Conservation (phyloP, 2,888 invertebrate species). For the Apotomis betuletana region DNA sequence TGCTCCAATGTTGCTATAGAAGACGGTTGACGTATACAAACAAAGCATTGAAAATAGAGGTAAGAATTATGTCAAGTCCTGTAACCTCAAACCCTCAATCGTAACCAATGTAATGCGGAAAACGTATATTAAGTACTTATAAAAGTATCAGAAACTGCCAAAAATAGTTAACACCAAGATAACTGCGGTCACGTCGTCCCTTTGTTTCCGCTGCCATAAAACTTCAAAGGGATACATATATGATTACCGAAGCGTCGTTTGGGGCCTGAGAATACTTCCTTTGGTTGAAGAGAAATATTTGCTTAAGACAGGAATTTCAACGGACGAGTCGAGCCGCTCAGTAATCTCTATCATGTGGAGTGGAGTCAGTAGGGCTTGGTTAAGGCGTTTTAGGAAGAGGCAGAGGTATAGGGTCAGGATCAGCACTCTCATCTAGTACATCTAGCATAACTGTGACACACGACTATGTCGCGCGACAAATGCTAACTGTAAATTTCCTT, state of each 20-base stretch:
- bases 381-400: no score
- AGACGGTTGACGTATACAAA: no score
- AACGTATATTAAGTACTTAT: constrained; percentile 40
- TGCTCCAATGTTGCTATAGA: no score
- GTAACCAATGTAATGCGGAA: constrained; percentile 39
- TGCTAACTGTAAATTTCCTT: no score
- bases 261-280: constrained; percentile 31
- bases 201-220: constrained; percentile 64
- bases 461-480: no score
- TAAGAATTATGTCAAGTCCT: neutral
- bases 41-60: neutral
- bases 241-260: constrained; percentile 12
- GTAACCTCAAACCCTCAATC: neutral
- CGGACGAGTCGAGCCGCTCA: no score
- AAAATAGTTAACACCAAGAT: constrained; percentile 51
- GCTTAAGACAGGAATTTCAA: constrained; percentile 1
- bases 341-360: no score
- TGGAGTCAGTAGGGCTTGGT: no score
- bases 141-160: constrained; percentile 48
- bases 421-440: no score
- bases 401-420: no score
- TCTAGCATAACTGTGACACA: no score
- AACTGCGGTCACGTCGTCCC: constrained; percentile 58
- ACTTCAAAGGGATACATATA: constrained; percentile 59
- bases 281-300: constrained; percentile 25